phyloP scores from a whole-genome alignment of 2,888 invertebrate genomes.

The Girardia tigrina region DNA sequence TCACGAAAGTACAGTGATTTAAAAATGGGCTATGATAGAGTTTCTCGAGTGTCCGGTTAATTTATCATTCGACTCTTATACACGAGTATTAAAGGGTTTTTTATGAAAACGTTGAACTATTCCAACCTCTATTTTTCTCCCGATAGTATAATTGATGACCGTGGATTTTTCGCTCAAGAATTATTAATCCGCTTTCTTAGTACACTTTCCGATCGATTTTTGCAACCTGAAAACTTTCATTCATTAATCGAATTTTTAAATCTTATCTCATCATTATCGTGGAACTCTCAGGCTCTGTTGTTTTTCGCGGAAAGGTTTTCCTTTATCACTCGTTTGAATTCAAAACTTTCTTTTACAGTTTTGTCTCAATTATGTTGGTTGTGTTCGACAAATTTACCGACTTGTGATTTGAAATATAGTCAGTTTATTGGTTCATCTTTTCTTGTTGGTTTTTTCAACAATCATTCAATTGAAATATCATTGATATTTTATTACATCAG shows the following conservation, averaged over 20 bases:
- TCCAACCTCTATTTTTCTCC: slow-evolving; percentile 11
- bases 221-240: background rate
- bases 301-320: background rate
- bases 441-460: background rate
- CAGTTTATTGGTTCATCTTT: background rate
- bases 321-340: background rate
- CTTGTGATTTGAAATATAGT: background rate
- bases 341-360: background rate
- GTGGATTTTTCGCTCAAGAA: background rate
- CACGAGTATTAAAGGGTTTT: too few species aligned
- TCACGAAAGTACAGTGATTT: too few species aligned
- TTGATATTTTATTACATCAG: background rate
- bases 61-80: too few species aligned
- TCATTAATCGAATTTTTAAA: background rate
- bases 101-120: background rate
- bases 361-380: background rate
- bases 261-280: background rate
- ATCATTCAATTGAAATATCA: background rate
- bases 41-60: too few species aligned
- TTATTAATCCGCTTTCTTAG: background rate
- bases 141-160: background rate
- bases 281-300: background rate
- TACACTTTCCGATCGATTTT: background rate
- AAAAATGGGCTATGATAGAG: too few species aligned
- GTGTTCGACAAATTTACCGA: background rate